Percentiles rank a stretch among this genome's conserved stretches.
Conservation (phyloP, 2,888 invertebrate species). For the Carabus problematicus region DNA sequence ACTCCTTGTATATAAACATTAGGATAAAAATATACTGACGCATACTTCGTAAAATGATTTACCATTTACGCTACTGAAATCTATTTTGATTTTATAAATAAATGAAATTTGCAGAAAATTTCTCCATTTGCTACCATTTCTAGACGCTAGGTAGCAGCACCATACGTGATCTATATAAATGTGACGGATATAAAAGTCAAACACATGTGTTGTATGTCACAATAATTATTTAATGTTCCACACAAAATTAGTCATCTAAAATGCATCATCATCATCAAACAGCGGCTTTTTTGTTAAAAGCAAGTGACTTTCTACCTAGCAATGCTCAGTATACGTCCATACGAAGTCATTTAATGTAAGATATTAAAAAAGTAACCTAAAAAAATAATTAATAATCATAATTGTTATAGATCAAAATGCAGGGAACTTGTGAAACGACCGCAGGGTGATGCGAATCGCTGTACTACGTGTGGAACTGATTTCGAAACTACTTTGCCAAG, state of each 20-base stretch:
- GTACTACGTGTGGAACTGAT: conserved; percentile 2
- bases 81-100: too few relatives aligned
- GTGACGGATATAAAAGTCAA: too few relatives aligned
- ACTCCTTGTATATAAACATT: too few relatives aligned
- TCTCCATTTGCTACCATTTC: conserved; percentile 16
- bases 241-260: neutral
- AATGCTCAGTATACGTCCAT: conserved; percentile 15
- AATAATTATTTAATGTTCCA: too few relatives aligned
- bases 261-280: neutral
- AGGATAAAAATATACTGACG: too few relatives aligned
- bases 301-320: conserved; percentile 28
- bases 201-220: too few relatives aligned
- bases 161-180: neutral
- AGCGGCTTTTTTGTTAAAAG: conserved; percentile 10
- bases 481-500: neutral
- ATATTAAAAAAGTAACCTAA: conserved; percentile 4
- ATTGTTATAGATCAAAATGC: conserved; percentile 36
- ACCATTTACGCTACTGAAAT: too few relatives aligned
- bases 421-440: neutral
- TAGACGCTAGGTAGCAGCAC: neutral
- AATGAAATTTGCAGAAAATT: conserved; percentile 21
- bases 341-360: conserved; percentile 24
- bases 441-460: neutral
- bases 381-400: neutral
- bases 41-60: too few relatives aligned